Percentiles rank a stretch among this genome's conserved stretches.
Conservation (phyloP, 2,888 invertebrate species). For the Agriopis aurantiaria region DNA sequence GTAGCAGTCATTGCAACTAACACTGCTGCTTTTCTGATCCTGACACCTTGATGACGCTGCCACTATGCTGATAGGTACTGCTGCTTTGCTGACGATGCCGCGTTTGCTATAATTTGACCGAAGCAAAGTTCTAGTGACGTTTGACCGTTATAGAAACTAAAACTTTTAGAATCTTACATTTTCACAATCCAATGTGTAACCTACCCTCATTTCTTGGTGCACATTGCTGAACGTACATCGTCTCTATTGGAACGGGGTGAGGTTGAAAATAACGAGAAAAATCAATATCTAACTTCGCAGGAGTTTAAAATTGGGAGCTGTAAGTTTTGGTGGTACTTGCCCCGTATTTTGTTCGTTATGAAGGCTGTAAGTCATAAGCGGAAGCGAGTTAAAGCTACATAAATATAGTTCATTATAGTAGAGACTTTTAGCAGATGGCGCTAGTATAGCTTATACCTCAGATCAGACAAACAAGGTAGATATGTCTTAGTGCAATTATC, state of each 20-base stretch:
- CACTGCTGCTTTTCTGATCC: no score
- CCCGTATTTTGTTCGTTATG: slow-evolving; percentile 24
- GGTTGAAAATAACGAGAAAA: slow-evolving; percentile 13
- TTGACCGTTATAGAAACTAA: slow-evolving; percentile 24
- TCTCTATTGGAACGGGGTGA: slow-evolving; percentile 9
- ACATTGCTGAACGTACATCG: slow-evolving; percentile 8
- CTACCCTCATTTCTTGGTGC: slow-evolving; percentile 17
- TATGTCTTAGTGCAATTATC: no score
- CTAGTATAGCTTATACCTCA: no score
- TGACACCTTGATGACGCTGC: no score
- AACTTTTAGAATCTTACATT: slow-evolving; percentile 36
- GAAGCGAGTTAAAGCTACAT: not conserved
- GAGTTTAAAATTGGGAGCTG: slow-evolving; percentile 71
- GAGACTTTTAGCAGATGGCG: no score
- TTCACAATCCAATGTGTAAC: slow-evolving; percentile 29
- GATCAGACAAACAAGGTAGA: no score
- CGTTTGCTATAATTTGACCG: not conserved
- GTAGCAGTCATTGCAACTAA: no score
- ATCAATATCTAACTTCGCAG: slow-evolving; percentile 22
- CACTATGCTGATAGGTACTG: no score
- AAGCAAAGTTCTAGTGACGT: not conserved
- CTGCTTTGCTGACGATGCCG: no score
- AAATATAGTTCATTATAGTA: no score
- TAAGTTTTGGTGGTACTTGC: slow-evolving; percentile 63
- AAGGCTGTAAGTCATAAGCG: slow-evolving; percentile 32